Percentiles rank a stretch among this genome's conserved stretches.
These are phyloP conservation scores for Eubucco bourcierii DNA, from an alignment of 2,113 vertebrate species.

Conservation along the genomic window DNA sequence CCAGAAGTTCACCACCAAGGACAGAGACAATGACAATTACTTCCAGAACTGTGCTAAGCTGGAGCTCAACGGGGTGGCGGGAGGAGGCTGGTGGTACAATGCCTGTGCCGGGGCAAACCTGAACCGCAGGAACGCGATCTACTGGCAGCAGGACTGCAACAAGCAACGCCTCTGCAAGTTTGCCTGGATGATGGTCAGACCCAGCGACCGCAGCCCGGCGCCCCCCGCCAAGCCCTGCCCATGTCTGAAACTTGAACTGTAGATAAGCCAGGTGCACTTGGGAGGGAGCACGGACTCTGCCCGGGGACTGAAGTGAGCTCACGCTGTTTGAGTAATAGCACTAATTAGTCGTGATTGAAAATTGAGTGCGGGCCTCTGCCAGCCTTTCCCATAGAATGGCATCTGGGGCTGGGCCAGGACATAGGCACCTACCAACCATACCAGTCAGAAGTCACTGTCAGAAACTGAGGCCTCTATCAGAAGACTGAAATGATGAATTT, in stretches of 20 bases:
- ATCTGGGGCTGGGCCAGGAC: neutral
- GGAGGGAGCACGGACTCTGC: neutral
- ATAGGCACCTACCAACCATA: neutral
- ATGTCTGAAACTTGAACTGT: slow-evolving; percentile 82
- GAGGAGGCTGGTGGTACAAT: slow-evolving; percentile 86
- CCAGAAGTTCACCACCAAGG: slow-evolving; percentile 86
- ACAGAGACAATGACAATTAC: slow-evolving; percentile 86
- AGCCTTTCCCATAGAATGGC: neutral
- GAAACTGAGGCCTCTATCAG: neutral
- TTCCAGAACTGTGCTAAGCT: slow-evolving; percentile 84
- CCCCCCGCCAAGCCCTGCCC: slow-evolving; percentile 51
- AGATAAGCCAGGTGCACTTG: neutral
- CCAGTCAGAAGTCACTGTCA: neutral
- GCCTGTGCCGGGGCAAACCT: slow-evolving; percentile 84
- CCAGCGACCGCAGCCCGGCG: slow-evolving; percentile 40
- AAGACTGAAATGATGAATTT: neutral
- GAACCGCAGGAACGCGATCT: slow-evolving; percentile 84
- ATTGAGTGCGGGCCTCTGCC: neutral
- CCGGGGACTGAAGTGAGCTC: neutral
- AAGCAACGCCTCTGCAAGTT: slow-evolving; percentile 82
- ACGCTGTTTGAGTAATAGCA: neutral
- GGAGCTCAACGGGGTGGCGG: slow-evolving; percentile 79
- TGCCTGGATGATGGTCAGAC: slow-evolving; percentile 86
- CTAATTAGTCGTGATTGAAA: neutral
- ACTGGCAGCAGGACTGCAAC: slow-evolving; percentile 86